Percentiles rank a stretch among this genome's conserved stretches.
Evolutionary conservation across 2,888 invertebrate species (phyloP).

Genomic region (Aspidiotus destructor): DNA sequence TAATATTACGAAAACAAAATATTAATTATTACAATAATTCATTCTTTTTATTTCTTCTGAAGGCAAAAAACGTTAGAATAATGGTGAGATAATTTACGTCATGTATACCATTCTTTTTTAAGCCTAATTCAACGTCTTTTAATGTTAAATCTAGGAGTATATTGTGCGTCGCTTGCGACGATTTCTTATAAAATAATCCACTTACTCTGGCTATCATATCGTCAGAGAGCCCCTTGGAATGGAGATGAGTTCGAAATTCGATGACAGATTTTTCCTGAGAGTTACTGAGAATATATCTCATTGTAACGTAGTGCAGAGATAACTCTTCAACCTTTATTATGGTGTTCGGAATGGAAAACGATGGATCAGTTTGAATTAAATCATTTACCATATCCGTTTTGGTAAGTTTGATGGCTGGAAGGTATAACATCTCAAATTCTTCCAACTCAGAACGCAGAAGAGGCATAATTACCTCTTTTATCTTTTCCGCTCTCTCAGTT

Average conservation of each 20-base stretch:
- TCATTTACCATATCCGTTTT: not conserved
- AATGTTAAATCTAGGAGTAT: not conserved
- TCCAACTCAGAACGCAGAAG: too few species aligned
- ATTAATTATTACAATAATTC: not conserved
- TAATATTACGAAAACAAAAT: not conserved
- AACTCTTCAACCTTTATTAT: not conserved
- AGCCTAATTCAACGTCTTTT: not conserved
- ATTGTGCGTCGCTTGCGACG: not conserved
- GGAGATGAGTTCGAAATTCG: not conserved
- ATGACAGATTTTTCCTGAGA: not conserved
- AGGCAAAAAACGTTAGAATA: not conserved
- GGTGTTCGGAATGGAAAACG: conserved; percentile 2
- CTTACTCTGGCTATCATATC: not conserved
- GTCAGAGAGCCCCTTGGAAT: not conserved
- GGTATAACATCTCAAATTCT: not conserved
- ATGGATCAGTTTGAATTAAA: conserved; percentile 7
- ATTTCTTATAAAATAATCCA: not conserved
- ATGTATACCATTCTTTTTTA: not conserved
- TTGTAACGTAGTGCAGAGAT: not conserved
- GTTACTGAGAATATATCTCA: not conserved
- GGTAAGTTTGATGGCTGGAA: not conserved
- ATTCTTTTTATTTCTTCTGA: not conserved
- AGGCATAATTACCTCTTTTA: not conserved
- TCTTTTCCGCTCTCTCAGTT: not conserved
- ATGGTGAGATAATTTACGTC: not conserved